Evolutionary conservation across 2,888 invertebrate species (phyloP).

Genomic region (Meloe dianella): DNA sequence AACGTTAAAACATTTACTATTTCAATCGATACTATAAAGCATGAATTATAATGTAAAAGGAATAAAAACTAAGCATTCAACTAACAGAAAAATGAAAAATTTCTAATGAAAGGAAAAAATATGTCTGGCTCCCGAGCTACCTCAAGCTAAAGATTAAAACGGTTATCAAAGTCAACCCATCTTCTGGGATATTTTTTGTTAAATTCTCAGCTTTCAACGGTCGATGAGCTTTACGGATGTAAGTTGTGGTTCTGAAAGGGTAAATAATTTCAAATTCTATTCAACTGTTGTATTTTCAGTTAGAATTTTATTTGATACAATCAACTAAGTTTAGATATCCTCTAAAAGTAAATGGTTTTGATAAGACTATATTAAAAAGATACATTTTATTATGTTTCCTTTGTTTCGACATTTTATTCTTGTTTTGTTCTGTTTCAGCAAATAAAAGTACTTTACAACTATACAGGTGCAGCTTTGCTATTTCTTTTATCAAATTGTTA

Average conservation of each 20-base stretch:
- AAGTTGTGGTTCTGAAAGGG: neutral
- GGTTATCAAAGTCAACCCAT: neutral
- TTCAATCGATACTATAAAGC: neutral
- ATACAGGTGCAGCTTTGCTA: neutral
- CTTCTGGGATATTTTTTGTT: neutral
- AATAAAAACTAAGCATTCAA: neutral
- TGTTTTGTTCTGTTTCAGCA: neutral
- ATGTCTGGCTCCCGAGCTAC: neutral
- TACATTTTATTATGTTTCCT: slow-evolving; percentile 18
- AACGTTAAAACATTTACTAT: neutral
- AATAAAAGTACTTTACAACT: neutral
- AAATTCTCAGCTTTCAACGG: neutral
- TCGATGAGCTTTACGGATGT: slow-evolving; percentile 8
- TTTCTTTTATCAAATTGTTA: neutral
- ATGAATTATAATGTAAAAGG: neutral
- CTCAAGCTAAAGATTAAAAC: neutral
- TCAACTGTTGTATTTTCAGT: slow-evolving; percentile 24
- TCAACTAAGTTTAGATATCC: slow-evolving; percentile 22
- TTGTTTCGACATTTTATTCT: slow-evolving; percentile 1
- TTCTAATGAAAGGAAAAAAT: neutral
- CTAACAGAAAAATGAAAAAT: neutral
- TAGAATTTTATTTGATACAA: slow-evolving; percentile 25
- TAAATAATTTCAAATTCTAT: slow-evolving; percentile 24
- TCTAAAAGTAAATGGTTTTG: slow-evolving; percentile 24
- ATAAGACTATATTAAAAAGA: slow-evolving; percentile 23